A percentile compares a stretch with the other conserved stretches of the same genome.
Conservation (phyloP, 2,888 invertebrate species). For the Theretra japonica region DNA sequence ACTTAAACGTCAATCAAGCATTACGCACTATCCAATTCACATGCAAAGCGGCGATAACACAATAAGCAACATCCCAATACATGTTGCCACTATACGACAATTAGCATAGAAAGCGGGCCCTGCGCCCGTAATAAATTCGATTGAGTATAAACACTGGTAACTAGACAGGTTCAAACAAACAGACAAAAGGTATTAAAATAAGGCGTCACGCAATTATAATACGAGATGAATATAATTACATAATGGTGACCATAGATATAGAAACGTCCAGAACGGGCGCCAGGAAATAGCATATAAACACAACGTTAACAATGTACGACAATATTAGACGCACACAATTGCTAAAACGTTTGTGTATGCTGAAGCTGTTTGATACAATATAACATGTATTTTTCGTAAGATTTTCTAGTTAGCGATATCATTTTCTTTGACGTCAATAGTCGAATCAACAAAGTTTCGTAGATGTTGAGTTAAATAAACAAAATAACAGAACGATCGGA, state of each 20-base stretch:
- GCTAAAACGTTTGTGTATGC: constrained; percentile 65
- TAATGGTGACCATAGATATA: constrained; percentile 56
- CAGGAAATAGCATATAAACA: constrained; percentile 45
- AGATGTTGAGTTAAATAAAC: constrained; percentile 24
- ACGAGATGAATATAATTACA: constrained; percentile 59
- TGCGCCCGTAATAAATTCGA: constrained; percentile 62
- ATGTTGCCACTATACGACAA: constrained; percentile 60
- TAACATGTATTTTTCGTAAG: constrained; percentile 43
- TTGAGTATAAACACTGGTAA: constrained; percentile 66
- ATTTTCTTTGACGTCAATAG: constrained; percentile 53
- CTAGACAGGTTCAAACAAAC: constrained; percentile 58
- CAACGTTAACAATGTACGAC: constrained; percentile 50
- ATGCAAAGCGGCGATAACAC: constrained; percentile 61
- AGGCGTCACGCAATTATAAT: constrained; percentile 55
- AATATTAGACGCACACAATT: constrained; percentile 51
- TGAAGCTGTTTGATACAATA: constrained; percentile 50
- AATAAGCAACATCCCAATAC: constrained; percentile 53
- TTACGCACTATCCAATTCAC: constrained; percentile 54
- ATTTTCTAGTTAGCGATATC: constrained; percentile 46
- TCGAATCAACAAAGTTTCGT: constrained; percentile 35
- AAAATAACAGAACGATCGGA: constrained; percentile 8
- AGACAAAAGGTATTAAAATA: constrained; percentile 72
- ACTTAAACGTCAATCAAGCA: constrained; percentile 55
- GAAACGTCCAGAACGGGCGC: constrained; percentile 44
- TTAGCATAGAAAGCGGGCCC: constrained; percentile 71